These are phyloP conservation scores for Oryzaephilus surinamensis DNA, from an alignment of 1,140 invertebrate species.

Conservation along the genomic window DNA sequence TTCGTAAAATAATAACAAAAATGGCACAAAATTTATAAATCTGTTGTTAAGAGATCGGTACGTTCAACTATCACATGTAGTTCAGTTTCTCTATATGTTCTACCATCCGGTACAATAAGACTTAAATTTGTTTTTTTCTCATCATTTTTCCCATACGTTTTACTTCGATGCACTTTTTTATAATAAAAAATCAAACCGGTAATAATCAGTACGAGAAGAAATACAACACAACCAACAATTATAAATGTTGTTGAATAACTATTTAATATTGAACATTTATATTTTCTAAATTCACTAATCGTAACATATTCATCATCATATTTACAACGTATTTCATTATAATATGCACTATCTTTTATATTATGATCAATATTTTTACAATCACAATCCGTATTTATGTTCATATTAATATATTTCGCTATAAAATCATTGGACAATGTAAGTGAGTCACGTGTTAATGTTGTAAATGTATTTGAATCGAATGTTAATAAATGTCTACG, in stretches of 20 bases:
- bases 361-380: slow-evolving; percentile 41
- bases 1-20: slow-evolving; percentile 6
- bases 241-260: slow-evolving; percentile 26
- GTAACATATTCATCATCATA: slow-evolving; percentile 18
- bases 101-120: slow-evolving; percentile 65
- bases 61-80: slow-evolving; percentile 74
- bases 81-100: slow-evolving; percentile 73
- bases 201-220: slow-evolving; percentile 21
- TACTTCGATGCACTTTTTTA: slow-evolving; percentile 21
- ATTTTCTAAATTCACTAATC: slow-evolving; percentile 23
- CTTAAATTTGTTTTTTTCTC: slow-evolving; percentile 37
- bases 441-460: slow-evolving; percentile 47
- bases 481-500: slow-evolving; percentile 46
- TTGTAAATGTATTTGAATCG: slow-evolving; percentile 51
- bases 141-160: slow-evolving; percentile 36
- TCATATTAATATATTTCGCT: slow-evolving; percentile 45
- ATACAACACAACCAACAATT: slow-evolving; percentile 18
- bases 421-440: slow-evolving; percentile 47
- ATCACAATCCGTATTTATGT: slow-evolving; percentile 48
- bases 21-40: slow-evolving; percentile 44
- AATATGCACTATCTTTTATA: slow-evolving; percentile 22
- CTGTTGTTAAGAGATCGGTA: slow-evolving; percentile 65
- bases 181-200: slow-evolving; percentile 23
- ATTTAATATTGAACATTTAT: slow-evolving; percentile 24
- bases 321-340: slow-evolving; percentile 27